phyloP scores from a whole-genome alignment of 2,113 vertebrate species.

The Meriones unguiculatus region DNA sequence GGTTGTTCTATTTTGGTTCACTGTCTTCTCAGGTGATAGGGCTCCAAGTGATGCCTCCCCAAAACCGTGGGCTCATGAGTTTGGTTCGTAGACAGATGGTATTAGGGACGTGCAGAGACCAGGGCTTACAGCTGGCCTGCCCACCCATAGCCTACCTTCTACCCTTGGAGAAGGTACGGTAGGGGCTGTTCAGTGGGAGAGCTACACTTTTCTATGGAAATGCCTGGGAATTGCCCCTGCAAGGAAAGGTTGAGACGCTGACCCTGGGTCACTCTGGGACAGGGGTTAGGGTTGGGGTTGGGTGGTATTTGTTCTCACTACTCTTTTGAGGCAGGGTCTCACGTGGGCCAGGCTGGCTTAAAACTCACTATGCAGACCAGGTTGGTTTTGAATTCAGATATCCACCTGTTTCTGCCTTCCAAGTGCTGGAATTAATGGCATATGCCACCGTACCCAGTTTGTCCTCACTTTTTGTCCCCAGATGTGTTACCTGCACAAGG shows the following conservation, averaged over 20 bases:
- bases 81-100: too few species aligned
- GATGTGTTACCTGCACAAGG: conserved; percentile 73
- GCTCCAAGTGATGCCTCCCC: rapidly evolving
- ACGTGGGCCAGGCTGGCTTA: background rate
- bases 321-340: background rate
- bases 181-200: background rate
- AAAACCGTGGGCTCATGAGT: background rate
- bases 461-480: background rate
- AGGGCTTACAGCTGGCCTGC: background rate
- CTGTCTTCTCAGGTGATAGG: rapidly evolving
- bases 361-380: background rate
- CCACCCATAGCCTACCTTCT: rapidly evolving
- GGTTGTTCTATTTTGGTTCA: rapidly evolving
- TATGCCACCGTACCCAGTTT: background rate
- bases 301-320: background rate
- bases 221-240: rapidly evolving
- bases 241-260: background rate
- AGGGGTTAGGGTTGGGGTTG: background rate
- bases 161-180: background rate
- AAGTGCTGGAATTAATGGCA: background rate
- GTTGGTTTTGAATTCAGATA: background rate
- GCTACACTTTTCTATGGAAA: background rate
- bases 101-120: too few species aligned
- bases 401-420: background rate
- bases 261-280: background rate